Base-by-base conservation (phyloP, 1,140 invertebrate species). In the Drosophila pruinosa region DNA sequence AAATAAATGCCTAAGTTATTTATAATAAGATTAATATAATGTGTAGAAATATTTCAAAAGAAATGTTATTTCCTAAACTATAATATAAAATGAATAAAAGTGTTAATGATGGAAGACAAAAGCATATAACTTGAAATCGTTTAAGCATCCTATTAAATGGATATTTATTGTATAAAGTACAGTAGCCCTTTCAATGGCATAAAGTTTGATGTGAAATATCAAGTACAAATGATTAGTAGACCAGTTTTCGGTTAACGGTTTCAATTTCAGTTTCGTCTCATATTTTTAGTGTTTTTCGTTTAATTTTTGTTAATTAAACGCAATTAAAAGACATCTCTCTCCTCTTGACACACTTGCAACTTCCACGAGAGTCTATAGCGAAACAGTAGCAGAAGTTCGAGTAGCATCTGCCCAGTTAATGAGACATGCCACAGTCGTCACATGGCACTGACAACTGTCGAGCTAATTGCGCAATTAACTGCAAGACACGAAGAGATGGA, bases 401-500 rank as follows among this genome's bases (percentile, higher is more conserved):
- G 57, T 59, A 54, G 17, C 53, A 72, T 71, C 61, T 65, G 68
- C 45, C 61, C 61, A 48, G 79, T 83, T 82, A 82, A 82, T 82
- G 78, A 82, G 78, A 82, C 79, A 75, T 80, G 78, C 73, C 69
- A 75, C 61, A 81, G 73, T 74, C 79, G 81, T 72, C 81, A 85
- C 82, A 85, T 85, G 80, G 63, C 75, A 57, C 69, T 67, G 69
- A 54, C 81, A 81, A 78, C 79, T 74, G 63, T 67, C 61, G 45
- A 78, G 81, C 65, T 86, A 86, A 86, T 86, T 86, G 81, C 71
- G 74, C 82, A 86, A 88, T 88, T 88, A 86, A 76, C 81, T 80
- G 47, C 41, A 57, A 70, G 59, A 64, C 48, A 48, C 50, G 67
- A n/a, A 19, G 21, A 31, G 43, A 22, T 26, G 36, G 24, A n/a